These are phyloP conservation scores for Dryobota labecula DNA, from an alignment of 2,888 invertebrate genomes.

Conservation along the genomic window DNA sequence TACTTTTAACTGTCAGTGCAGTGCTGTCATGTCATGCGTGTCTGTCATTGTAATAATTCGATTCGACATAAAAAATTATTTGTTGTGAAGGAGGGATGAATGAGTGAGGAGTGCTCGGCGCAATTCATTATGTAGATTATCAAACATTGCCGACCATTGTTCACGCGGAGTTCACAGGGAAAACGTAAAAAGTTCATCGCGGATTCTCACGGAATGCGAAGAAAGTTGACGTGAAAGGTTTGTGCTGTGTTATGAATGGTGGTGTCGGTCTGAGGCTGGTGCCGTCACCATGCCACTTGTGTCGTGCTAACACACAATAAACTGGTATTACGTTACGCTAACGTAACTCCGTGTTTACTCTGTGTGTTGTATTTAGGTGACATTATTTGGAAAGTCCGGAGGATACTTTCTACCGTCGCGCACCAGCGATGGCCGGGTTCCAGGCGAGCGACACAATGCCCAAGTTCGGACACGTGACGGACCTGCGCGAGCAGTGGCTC, in stretches of 20 bases:
- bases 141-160: constrained; percentile 83
- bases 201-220: constrained; percentile 84
- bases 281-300: constrained; percentile 67
- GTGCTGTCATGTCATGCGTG: constrained; percentile 29
- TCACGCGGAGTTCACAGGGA: constrained; percentile 79
- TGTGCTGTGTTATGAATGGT: constrained; percentile 56
- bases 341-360: constrained; percentile 63
- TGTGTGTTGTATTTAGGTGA: constrained; percentile 56
- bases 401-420: constrained; percentile 68
- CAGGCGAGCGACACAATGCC: constrained; percentile 87
- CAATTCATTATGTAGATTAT: constrained; percentile 85
- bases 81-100: constrained; percentile 75
- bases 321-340: constrained; percentile 67
- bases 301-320: constrained; percentile 70
- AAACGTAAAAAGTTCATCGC: constrained; percentile 80
- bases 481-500: constrained; percentile 87
- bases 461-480: constrained; percentile 87
- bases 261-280: constrained; percentile 55
- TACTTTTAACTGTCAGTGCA: too few species aligned
- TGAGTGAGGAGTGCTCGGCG: constrained; percentile 69
- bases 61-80: constrained; percentile 46
- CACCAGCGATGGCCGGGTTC: constrained; percentile 81
- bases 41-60: constrained; percentile 35
- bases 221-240: constrained; percentile 82
- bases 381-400: constrained; percentile 65